phyloP scores from a whole-genome alignment of 2,113 vertebrate genomes.

The Lepus americanus region DNA sequence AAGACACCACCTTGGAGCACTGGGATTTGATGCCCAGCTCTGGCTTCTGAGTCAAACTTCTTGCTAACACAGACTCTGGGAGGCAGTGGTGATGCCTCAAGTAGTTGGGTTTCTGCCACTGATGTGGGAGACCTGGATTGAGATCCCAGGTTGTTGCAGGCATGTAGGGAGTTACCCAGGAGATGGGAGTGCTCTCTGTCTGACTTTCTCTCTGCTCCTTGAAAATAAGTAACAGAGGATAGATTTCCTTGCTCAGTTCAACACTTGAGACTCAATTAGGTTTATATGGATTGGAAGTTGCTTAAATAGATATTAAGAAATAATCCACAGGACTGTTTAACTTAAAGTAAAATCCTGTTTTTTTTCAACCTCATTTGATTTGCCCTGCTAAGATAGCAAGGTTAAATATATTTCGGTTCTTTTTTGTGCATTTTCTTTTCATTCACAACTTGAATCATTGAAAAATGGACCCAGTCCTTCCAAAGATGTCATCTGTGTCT shows the following conservation, averaged over 20 bases:
- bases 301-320: slow-evolving; percentile 10
- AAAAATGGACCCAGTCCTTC: not conserved
- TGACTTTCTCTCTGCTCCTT: no score
- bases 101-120: no score
- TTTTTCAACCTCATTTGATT: not conserved
- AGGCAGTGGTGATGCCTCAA: no score
- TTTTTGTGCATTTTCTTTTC: not conserved
- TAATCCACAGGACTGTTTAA: slow-evolving; percentile 1
- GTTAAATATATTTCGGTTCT: not conserved
- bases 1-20: no score
- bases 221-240: not conserved
- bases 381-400: not conserved
- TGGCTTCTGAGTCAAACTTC: no score
- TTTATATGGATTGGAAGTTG: not conserved
- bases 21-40: no score
- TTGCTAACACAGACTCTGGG: no score
- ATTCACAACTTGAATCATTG: not conserved
- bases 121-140: no score
- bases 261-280: not conserved
- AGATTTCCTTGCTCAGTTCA: slow-evolving; percentile 12
- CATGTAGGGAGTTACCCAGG: no score
- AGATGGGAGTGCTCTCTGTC: no score
- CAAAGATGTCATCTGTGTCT: not conserved
- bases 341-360: not conserved
- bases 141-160: no score